These are phyloP conservation scores for Eunapius fragilis DNA, from an alignment of 37 sponge, comb jelly and placozoan species.

Conservation along the genomic window DNA sequence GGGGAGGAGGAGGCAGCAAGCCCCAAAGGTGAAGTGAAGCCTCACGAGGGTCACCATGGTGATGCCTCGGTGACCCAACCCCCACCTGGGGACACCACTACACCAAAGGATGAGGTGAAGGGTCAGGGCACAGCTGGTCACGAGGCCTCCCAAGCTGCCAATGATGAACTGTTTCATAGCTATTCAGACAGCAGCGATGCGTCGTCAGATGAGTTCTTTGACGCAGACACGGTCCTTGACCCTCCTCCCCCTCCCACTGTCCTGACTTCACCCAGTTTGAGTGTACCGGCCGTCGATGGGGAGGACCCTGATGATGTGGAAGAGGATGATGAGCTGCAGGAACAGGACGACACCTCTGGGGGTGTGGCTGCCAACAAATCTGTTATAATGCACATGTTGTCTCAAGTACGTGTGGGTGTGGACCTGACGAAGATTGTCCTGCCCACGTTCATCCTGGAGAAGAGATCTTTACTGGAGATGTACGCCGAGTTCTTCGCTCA, in stretches of 20 bases:
- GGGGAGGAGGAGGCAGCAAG: background rate
- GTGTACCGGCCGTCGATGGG: constrained; percentile 48
- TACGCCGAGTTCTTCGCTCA: constrained; percentile 98
- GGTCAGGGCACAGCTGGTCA: no score
- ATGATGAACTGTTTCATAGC: background rate
- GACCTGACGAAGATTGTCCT: constrained; percentile 91
- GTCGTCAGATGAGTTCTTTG: constrained; percentile 49
- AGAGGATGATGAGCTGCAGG: constrained; percentile 53
- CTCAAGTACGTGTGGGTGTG: constrained; percentile 96
- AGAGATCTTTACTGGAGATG: constrained; percentile 98
- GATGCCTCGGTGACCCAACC: background rate
- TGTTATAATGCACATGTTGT: constrained; percentile 93
- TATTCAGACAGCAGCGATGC: constrained; percentile 18
- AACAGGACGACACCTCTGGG: constrained; percentile 50
- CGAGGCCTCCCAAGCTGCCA: no score
- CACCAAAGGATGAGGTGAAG: background rate
- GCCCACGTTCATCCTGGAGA: constrained; percentile 98
- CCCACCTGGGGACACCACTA: background rate
- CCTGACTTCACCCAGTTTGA: constrained; percentile 5
- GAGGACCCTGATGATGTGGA: constrained; percentile 74
- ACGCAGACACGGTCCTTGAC: constrained; percentile 54
- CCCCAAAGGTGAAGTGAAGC: background rate
- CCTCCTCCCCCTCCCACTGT: background rate
- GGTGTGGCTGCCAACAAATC: constrained; percentile 82
- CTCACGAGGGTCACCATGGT: background rate